These are phyloP conservation scores for Notothenia coriiceps DNA, from an alignment of 2,113 vertebrate genomes.

Conservation along the genomic window DNA sequence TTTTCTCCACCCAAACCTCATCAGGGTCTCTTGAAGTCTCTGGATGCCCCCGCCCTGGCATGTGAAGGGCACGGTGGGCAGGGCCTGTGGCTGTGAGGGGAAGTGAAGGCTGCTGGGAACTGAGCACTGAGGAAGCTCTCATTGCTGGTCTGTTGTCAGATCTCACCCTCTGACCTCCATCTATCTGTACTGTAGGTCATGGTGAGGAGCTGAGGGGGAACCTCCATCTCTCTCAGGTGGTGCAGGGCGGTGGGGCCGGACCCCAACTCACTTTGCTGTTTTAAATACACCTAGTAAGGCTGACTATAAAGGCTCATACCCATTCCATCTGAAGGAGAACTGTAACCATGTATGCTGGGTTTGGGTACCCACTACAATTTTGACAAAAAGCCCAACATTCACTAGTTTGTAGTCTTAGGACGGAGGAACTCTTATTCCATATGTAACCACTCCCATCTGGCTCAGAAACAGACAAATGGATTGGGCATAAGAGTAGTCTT, in stretches of 20 bases:
- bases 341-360: not conserved
- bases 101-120: conserved; percentile 69
- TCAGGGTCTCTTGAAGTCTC: conserved; percentile 51
- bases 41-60: conserved; percentile 52
- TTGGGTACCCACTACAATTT: too few species aligned
- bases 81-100: conserved; percentile 78
- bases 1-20: conserved; percentile 54
- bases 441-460: not conserved
- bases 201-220: conserved; percentile 56
- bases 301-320: not conserved
- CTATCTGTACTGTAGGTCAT: conserved; percentile 26
- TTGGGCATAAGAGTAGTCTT: not conserved
- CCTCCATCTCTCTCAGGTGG: conserved; percentile 23
- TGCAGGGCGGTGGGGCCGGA: not conserved
- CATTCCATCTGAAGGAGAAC: too few species aligned
- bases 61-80: conserved; percentile 73
- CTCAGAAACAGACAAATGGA: too few species aligned
- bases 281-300: not conserved
- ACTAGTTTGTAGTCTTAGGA: too few species aligned
- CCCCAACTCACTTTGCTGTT: not conserved
- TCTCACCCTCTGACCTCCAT: conserved; percentile 73
- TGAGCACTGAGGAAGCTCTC: conserved; percentile 64
- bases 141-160: conserved; percentile 72
- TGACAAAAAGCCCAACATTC: too few species aligned
- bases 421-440: not conserved